A percentile compares a stretch with the other conserved stretches of the same genome.
Evolutionary conservation across 2,888 invertebrate species (phyloP).

Genomic region (Andrena marginata): DNA sequence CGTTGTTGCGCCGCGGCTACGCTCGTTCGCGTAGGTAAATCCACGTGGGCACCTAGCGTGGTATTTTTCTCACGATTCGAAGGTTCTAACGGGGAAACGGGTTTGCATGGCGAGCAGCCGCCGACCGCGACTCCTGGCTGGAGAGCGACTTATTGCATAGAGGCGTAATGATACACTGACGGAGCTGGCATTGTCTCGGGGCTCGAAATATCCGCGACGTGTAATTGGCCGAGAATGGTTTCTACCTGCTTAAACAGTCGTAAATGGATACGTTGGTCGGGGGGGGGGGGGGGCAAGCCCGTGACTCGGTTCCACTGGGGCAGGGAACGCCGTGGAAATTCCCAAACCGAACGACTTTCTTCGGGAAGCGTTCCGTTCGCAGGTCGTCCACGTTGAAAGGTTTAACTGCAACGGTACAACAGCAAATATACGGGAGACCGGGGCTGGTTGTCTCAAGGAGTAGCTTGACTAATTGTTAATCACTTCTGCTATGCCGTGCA

Average conservation of each 20-base stretch:
- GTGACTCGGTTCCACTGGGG: background rate
- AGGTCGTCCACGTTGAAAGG: too few species aligned
- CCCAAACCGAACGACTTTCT: conserved; percentile 29
- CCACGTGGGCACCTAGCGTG: background rate
- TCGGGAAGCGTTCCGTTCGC: conserved; percentile 16
- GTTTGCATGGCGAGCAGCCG: conserved; percentile 43
- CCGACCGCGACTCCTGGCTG: conserved; percentile 35
- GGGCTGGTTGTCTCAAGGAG: too few species aligned
- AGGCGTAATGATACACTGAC: conserved; percentile 39
- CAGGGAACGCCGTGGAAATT: conserved; percentile 1
- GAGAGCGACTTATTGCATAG: conserved; percentile 29
- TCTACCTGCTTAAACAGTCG: conserved; percentile 43
- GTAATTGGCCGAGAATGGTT: conserved; percentile 37
- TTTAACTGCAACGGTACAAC: too few species aligned
- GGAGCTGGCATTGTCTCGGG: conserved; percentile 33
- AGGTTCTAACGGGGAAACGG: conserved; percentile 29
- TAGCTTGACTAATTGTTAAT: too few species aligned
- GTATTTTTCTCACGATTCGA: conserved; percentile 43
- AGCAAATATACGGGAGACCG: too few species aligned
- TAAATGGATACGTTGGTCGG: conserved; percentile 36
- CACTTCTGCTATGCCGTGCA: too few species aligned
- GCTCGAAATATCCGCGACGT: conserved; percentile 13
- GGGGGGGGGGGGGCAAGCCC: too few species aligned
- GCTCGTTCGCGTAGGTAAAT: conserved; percentile 15
- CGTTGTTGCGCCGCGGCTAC: conserved; percentile 10